Conservation (phyloP, 2,113 vertebrate species). For the Herpailurus yagouaroundi region DNA sequence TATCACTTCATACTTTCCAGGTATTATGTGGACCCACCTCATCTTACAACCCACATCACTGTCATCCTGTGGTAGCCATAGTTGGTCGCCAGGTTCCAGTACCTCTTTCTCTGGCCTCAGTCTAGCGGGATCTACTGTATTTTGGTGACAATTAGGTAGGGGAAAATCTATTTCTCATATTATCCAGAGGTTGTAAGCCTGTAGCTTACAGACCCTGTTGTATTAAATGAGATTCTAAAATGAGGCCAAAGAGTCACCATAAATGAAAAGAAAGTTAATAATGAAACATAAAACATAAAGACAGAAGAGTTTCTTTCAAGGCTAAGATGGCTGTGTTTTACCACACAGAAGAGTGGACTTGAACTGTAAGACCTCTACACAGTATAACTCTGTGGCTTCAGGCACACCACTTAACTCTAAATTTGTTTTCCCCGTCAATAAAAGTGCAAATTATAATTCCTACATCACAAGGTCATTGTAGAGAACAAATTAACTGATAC, state of each 20-base stretch:
- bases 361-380: neutral
- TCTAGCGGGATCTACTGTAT: neutral
- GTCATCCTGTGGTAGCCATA: neutral
- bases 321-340: neutral
- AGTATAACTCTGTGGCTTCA: neutral
- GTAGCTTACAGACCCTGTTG: neutral
- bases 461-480: neutral
- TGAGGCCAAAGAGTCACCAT: neutral
- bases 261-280: neutral
- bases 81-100: neutral
- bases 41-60: neutral
- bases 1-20: neutral
- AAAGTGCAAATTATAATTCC: neutral
- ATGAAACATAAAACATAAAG: neutral
- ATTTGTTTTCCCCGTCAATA: neutral
- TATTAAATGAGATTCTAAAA: neutral
- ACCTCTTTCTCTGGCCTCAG: neutral
- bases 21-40: neutral
- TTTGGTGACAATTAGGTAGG: neutral
- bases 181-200: neutral
- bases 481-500: neutral
- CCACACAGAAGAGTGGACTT: neutral
- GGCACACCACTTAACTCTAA: neutral
- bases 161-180: neutral
- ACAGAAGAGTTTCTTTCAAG: neutral